Conservation (phyloP, 2,797 vertebrate species). For the Tolypeutes matacus region DNA sequence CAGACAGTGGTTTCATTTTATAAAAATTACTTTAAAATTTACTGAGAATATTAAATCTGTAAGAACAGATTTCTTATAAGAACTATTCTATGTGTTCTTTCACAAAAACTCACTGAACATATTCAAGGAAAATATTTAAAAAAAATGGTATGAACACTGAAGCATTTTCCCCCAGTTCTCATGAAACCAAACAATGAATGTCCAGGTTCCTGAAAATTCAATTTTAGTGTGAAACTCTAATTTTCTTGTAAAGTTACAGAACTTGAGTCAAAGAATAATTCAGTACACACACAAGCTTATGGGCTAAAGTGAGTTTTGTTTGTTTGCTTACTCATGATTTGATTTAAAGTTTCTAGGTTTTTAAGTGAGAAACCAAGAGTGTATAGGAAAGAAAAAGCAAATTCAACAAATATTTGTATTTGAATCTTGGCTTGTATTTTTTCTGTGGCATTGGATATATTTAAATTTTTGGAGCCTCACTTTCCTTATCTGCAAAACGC, state of each 20-base stretch:
- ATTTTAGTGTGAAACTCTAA: not conserved
- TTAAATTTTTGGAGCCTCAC: not conserved
- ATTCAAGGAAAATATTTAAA: not conserved
- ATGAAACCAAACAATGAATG: not conserved
- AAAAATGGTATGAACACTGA: constrained; percentile 2
- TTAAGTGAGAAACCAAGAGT: not conserved
- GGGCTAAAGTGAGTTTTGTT: not conserved
- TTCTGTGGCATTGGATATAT: not conserved
- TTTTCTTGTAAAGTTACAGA: constrained; percentile 35
- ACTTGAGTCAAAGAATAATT: not conserved
- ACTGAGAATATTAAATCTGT: not conserved
- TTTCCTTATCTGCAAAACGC: not conserved
- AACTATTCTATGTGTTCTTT: not conserved
- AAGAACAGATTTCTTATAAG: constrained; percentile 21
- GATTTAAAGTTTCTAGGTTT: not conserved
- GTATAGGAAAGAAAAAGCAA: not conserved
- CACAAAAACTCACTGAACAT: constrained; percentile 21
- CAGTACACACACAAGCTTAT: not conserved
- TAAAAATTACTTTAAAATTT: constrained; percentile 3
- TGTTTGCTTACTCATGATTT: not conserved
- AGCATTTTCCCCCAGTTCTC: not conserved
- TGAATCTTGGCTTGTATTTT: not conserved
- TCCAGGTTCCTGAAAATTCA: not conserved
- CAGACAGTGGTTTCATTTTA: not conserved
- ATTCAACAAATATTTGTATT: not conserved